Evolutionary conservation across 2,797 vertebrate species (phyloP).

Genomic region (Paramormyrops hopkinsi): DNA sequence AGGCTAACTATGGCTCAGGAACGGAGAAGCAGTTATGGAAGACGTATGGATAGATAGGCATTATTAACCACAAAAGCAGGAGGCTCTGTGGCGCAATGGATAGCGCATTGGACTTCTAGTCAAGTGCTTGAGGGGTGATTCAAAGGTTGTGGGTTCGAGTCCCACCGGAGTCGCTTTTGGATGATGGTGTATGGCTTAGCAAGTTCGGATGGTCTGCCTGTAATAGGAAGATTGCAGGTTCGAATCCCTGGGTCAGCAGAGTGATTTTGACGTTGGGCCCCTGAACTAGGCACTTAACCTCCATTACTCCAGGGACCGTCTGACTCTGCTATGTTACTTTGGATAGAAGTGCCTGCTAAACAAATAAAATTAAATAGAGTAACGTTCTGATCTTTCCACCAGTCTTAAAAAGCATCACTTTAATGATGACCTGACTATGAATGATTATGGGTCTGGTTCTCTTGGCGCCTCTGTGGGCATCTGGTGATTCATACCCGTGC

Average conservation of each 20-base stretch:
- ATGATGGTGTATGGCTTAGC: background rate
- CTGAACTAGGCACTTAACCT: background rate
- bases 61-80: slow-evolving; percentile 48
- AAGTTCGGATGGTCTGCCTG: background rate
- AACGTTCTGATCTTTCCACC: background rate
- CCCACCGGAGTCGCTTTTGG: slow-evolving; percentile 22
- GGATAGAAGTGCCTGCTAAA: background rate
- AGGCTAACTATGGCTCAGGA: background rate
- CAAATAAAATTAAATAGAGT: background rate
- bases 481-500: background rate
- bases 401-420: background rate
- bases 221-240: background rate
- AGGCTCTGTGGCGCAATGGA: slow-evolving; percentile 99
- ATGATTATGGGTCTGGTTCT: background rate
- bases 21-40: background rate
- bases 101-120: slow-evolving; percentile 95
- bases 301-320: background rate
- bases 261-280: background rate
- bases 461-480: background rate
- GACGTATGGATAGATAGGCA: background rate
- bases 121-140: slow-evolving; percentile 26
- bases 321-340: background rate
- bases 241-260: background rate
- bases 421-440: slow-evolving; percentile 5
- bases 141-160: slow-evolving; percentile 31